Conservation (phyloP, 2,797 vertebrate genomes). For the Eupleurogrammus muticus region DNA sequence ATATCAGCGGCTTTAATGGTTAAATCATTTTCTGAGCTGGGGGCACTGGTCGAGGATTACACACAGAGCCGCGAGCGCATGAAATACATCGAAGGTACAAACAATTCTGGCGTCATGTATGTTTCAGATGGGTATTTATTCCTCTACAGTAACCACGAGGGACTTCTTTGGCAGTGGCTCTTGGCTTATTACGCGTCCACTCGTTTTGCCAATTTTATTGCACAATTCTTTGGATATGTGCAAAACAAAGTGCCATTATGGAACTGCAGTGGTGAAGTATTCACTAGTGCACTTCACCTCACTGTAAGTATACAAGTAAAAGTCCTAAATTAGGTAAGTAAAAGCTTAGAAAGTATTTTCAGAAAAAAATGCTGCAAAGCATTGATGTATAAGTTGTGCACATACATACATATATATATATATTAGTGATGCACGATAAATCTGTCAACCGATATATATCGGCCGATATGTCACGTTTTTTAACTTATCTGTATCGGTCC, state of each 20-base stretch:
- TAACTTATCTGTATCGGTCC: too few relatives aligned
- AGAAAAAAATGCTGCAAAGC: too few relatives aligned
- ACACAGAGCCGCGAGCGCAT: neutral
- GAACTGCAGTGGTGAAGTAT: neutral
- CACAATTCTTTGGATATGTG: neutral
- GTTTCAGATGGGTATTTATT: too few relatives aligned
- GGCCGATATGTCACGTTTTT: too few relatives aligned
- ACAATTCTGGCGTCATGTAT: neutral
- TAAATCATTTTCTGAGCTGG: neutral
- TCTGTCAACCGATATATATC: too few relatives aligned
- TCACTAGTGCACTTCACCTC: too few relatives aligned
- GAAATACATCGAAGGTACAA: neutral
- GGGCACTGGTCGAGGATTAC: slow-evolving; percentile 3
- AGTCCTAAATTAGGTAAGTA: neutral
- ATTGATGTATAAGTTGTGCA: too few relatives aligned
- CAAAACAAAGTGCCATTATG: neutral
- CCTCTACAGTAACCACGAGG: too few relatives aligned
- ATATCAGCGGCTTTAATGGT: neutral
- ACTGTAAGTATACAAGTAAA: too few relatives aligned
- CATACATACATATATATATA: too few relatives aligned
- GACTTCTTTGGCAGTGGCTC: neutral
- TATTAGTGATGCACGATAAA: too few relatives aligned
- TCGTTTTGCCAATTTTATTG: neutral
- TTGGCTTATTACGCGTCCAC: neutral
- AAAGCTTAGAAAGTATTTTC: neutral